These are phyloP conservation scores for Julus scandinavius DNA, from an alignment of 2,888 invertebrate species.

Conservation along the genomic window DNA sequence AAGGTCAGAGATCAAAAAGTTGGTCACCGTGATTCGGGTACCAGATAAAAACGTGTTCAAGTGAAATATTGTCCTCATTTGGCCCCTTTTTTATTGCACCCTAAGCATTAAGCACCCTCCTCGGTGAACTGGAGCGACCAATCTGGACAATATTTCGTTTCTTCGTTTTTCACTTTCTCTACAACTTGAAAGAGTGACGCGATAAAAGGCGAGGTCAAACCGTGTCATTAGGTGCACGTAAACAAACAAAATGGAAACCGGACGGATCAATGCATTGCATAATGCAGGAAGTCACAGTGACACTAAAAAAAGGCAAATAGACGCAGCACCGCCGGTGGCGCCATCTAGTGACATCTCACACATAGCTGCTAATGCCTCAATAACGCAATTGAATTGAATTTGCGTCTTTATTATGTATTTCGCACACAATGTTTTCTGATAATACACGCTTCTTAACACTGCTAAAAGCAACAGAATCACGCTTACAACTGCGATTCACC, in stretches of 20 bases:
- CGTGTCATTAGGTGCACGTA: slow-evolving; percentile 42
- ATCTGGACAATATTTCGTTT: not conserved
- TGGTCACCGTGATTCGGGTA: too few species aligned
- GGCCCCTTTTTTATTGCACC: not conserved
- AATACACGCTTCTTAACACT: too few species aligned
- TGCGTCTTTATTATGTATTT: too few species aligned
- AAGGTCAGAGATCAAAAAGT: too few species aligned
- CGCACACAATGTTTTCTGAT: too few species aligned
- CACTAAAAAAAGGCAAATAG: not conserved
- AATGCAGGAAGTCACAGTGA: slow-evolving; percentile 34
- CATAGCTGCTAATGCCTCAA: too few species aligned
- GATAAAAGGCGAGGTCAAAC: slow-evolving; percentile 24
- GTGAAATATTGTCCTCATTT: not conserved
- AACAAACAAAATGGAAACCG: slow-evolving; percentile 39
- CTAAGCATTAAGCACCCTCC: not conserved
- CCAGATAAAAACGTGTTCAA: too few species aligned
- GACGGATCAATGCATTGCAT: slow-evolving; percentile 33
- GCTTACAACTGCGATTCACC: too few species aligned
- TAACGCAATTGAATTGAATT: too few species aligned
- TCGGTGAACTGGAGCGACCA: not conserved
- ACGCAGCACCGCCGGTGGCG: not conserved
- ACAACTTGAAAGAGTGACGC: not conserved
- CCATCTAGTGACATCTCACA: not conserved
- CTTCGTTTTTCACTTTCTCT: slow-evolving; percentile 10
- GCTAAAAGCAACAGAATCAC: too few species aligned